Base-by-base conservation (phyloP, 2,888 invertebrate genomes). In the Halocaridina rubra region DNA sequence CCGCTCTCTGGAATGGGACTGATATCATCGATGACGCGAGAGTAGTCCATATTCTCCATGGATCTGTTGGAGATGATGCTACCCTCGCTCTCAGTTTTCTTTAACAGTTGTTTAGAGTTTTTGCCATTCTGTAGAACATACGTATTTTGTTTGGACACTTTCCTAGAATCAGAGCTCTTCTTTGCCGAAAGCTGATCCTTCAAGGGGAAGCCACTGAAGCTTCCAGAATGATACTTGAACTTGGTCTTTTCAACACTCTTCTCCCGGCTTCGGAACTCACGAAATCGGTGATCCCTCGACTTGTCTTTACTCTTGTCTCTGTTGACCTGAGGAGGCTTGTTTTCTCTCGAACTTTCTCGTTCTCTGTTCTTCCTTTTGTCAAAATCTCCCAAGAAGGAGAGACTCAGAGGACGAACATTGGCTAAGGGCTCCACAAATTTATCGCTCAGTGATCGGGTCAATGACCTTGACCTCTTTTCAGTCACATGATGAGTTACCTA, bases 401-500 rank as follows among this genome's bases (percentile, higher is more conserved):
- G 57, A 59, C 77, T 82, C 22, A 78, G 78, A 19, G 82, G 77
- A 59, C 82, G 82, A 13, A 80, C 67, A 33, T 46, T 72, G 7
- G 80, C 10, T 16, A 78, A 57, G 33, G 77, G 84, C 27, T 86
- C 86, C 27, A 86, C 80, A 71, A 86, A 82, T 53, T 82, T 86
- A 71, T 86, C 86, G 53, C 86, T 82, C 80, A 86, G 75, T 27
- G 86, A 86, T 24, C 86, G 86, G 67, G 82, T 86, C 80, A 86
- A 67, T 69, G 86, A 86, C 69, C 82, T 82, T 46, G 86, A 80
- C 76, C 86, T 79, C 80, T 78, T 84, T 53, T 88, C 88, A 19
- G 88, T 88, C 77, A 88, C 86, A 32, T 88, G 88, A 39, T 88
- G 88, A 57, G 86, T 88, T 27, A 88, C 86, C 88, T 88, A 81